Evolutionary conservation across 2,113 vertebrate species (phyloP).

Genomic region (Diphyllodes magnificus): DNA sequence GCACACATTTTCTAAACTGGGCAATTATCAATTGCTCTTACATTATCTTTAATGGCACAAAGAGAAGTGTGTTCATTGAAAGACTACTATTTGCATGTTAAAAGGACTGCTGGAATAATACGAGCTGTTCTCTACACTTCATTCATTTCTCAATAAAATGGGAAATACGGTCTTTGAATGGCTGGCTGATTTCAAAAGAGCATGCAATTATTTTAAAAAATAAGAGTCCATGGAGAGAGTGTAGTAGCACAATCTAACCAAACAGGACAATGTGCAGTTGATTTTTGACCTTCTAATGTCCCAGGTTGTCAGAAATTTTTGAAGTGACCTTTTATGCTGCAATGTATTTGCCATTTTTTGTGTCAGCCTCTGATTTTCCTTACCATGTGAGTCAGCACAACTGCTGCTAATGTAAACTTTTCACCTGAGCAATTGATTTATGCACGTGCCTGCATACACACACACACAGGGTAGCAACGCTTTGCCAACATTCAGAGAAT

Average conservation of each 20-base stretch:
- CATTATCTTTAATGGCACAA: neutral
- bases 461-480: neutral
- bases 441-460: neutral
- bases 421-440: slow-evolving; percentile 1
- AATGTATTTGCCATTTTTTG: slow-evolving; percentile 52
- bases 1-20: neutral
- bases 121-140: neutral
- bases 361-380: slow-evolving; percentile 24
- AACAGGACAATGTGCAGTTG: slow-evolving; percentile 22
- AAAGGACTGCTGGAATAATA: neutral
- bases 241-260: neutral
- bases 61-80: neutral
- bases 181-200: slow-evolving; percentile 23
- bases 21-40: neutral
- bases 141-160: slow-evolving; percentile 37
- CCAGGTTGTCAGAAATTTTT: slow-evolving; percentile 45
- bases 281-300: slow-evolving; percentile 61
- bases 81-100: neutral
- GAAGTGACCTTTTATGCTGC: slow-evolving; percentile 52
- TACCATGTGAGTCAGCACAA: neutral
- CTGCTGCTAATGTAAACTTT: slow-evolving; percentile 21
- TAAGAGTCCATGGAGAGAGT: neutral
- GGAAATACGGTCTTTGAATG: neutral
- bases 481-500: neutral
- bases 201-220: slow-evolving; percentile 47